Evolutionary conservation across 1,140 invertebrate species (phyloP).

Genomic region (Meloidogyne hapla): DNA sequence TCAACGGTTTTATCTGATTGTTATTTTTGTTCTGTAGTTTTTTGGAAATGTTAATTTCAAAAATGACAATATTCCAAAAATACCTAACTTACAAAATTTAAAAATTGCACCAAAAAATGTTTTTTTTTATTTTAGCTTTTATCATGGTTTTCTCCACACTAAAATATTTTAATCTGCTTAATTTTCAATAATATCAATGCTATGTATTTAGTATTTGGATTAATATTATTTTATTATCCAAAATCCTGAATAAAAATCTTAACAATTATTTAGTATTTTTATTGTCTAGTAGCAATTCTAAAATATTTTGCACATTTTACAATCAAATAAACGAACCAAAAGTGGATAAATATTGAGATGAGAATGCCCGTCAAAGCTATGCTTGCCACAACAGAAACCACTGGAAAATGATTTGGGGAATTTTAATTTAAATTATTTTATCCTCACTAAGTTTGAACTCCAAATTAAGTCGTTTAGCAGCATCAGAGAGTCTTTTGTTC

Average conservation of each 20-base stretch:
- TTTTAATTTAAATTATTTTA: not conserved
- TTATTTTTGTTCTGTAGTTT: too few species aligned
- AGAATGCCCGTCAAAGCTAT: slow-evolving; percentile 38
- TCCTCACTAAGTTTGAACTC: slow-evolving; percentile 40
- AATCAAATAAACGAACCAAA: slow-evolving; percentile 44
- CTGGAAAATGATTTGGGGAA: slow-evolving; percentile 36
- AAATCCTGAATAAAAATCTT: too few species aligned
- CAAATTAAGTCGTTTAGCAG: slow-evolving; percentile 31
- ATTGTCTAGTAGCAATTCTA: not conserved
- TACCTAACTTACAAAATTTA: too few species aligned
- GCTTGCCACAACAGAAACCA: slow-evolving; percentile 42
- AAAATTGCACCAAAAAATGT: too few species aligned
- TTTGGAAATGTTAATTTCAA: not conserved
- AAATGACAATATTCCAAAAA: not conserved
- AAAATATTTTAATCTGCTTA: too few species aligned
- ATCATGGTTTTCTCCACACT: too few species aligned
- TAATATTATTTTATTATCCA: too few species aligned
- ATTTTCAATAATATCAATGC: too few species aligned
- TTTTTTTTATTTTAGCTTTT: too few species aligned
- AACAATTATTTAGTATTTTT: not conserved
- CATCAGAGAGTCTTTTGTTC: slow-evolving; percentile 45
- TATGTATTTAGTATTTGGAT: too few species aligned
- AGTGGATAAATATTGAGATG: slow-evolving; percentile 41
- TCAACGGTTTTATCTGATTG: too few species aligned
- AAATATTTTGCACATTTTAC: slow-evolving; percentile 52